These are phyloP conservation scores for Pangasius larnaudii DNA, from an alignment of 2,797 vertebrate species.

Conservation along the genomic window DNA sequence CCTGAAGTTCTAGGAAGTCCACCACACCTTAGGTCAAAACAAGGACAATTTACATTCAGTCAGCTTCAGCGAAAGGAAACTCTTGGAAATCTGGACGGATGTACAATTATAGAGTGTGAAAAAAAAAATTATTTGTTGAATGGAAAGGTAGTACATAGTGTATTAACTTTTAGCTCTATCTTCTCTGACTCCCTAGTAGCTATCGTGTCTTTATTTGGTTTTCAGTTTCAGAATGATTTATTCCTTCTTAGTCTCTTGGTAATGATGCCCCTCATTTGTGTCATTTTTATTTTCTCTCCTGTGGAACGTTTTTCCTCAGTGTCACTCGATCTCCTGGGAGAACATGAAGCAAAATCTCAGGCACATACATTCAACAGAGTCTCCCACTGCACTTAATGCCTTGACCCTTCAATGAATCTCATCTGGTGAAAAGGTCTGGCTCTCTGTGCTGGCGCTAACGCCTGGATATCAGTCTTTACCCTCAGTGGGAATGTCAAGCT, in stretches of 20 bases:
- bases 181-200: neutral
- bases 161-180: neutral
- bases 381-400: constrained; percentile 61
- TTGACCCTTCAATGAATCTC: constrained; percentile 71
- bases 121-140: neutral
- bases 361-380: constrained; percentile 67
- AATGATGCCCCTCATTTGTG: neutral
- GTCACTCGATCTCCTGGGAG: constrained; percentile 64
- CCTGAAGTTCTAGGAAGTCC: constrained; percentile 26
- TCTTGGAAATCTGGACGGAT: constrained; percentile 17
- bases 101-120: constrained; percentile 20
- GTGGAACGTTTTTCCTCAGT: constrained; percentile 44
- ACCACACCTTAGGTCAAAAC: constrained; percentile 33
- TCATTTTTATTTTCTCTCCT: constrained; percentile 6
- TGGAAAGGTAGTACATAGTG: constrained; percentile 5
- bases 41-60: neutral
- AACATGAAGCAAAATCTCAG: constrained; percentile 59
- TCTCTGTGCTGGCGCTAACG: constrained; percentile 60
- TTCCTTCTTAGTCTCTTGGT: neutral
- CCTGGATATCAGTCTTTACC: constrained; percentile 66
- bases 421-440: constrained; percentile 72
- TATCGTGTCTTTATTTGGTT: neutral
- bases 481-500: constrained; percentile 67
- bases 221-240: neutral
- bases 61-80: neutral